Conservation (phyloP, 2,113 vertebrate species). For the Silurus asotus region DNA sequence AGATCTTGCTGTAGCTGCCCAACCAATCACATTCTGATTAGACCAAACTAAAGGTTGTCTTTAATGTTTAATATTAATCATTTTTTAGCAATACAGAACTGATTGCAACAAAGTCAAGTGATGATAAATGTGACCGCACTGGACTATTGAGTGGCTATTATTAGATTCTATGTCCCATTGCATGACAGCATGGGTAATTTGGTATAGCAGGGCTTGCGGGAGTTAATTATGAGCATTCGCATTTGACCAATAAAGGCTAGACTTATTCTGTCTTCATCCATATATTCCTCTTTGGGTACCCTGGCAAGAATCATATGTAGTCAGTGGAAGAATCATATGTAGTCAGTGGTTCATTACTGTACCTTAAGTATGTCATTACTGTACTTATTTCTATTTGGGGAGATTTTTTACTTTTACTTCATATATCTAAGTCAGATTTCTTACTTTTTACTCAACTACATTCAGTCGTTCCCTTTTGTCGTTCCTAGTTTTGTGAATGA, state of each 20-base stretch:
- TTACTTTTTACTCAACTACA: too few species aligned
- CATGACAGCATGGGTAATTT: not conserved
- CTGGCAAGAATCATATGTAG: not conserved
- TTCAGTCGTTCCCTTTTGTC: too few species aligned
- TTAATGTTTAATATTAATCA: not conserved
- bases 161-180: not conserved
- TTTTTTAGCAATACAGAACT: not conserved
- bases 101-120: not conserved
- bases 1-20: not conserved
- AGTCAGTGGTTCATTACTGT: too few species aligned
- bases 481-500: too few species aligned
- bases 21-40: not conserved
- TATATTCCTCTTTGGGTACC: not conserved
- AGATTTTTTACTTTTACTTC: too few species aligned
- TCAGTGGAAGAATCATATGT: too few species aligned
- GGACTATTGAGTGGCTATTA: not conserved
- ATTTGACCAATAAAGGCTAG: not conserved
- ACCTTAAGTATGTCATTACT: too few species aligned
- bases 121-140: not conserved
- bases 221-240: not conserved
- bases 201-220: not conserved
- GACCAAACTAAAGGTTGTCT: not conserved
- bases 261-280: not conserved
- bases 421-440: too few species aligned
- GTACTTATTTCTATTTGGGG: too few species aligned